Conservation (phyloP, 2,888 invertebrate species). For the Platycnemis pennipes region DNA sequence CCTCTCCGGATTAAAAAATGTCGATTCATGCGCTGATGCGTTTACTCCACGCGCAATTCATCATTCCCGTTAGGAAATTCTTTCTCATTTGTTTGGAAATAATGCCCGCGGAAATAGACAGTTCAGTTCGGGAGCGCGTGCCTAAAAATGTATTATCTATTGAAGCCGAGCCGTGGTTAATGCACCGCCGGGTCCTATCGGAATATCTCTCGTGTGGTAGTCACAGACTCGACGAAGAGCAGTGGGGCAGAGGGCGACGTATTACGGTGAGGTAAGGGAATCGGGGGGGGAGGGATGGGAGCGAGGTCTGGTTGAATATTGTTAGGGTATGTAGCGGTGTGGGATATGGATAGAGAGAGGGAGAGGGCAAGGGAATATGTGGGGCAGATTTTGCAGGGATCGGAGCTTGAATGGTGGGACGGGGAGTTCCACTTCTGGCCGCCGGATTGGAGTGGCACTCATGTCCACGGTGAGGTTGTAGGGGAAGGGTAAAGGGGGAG, state of each 20-base stretch:
- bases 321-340: background rate
- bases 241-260: background rate
- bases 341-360: background rate
- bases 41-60: background rate
- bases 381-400: constrained; percentile 6
- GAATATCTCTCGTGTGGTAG: background rate
- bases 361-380: background rate
- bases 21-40: background rate
- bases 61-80: background rate
- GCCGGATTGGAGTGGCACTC: background rate
- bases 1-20: background rate
- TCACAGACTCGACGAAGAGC: background rate
- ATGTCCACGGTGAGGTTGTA: background rate
- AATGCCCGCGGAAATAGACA: constrained; percentile 1
- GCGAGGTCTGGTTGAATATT: constrained; percentile 13
- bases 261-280: background rate
- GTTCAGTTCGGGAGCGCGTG: background rate
- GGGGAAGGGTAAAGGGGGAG: no score
- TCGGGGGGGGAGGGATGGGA: no score
- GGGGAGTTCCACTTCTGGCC: constrained; percentile 11
- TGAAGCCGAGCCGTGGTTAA: background rate
- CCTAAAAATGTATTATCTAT: background rate
- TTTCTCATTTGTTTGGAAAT: background rate
- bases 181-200: constrained; percentile 10
- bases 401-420: background rate